These are phyloP conservation scores for Ormyrus thymus DNA, from an alignment of 2,888 invertebrate species.

Conservation along the genomic window DNA sequence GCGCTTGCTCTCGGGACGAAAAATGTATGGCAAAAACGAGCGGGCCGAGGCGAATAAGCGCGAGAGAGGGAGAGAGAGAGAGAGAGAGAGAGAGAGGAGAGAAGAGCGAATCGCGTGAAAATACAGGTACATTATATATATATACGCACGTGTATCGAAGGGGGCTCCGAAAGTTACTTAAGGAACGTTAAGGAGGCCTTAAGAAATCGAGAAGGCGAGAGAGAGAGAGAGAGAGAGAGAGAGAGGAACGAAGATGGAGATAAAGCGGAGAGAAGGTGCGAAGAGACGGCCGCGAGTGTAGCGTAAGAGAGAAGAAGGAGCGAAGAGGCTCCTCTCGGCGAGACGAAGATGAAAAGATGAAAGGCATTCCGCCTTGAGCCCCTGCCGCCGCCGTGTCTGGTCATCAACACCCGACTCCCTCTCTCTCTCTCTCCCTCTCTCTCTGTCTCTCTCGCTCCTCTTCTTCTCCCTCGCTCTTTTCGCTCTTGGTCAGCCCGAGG, in stretches of 20 bases:
- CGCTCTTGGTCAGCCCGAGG: conserved; percentile 50
- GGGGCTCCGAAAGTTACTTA: conserved; percentile 49
- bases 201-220: conserved; percentile 45
- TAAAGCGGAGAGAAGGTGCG: conserved; percentile 55
- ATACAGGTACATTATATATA: conserved; percentile 40
- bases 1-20: conserved; percentile 5
- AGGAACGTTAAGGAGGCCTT: conserved; percentile 54
- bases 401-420: conserved; percentile 68
- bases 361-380: conserved; percentile 71
- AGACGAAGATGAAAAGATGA: conserved; percentile 71
- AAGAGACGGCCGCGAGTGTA: not conserved
- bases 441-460: conserved; percentile 59
- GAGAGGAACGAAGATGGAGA: conserved; percentile 12
- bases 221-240: conserved; percentile 6
- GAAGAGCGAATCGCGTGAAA: conserved; percentile 36
- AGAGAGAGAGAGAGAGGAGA: conserved; percentile 1
- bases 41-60: not conserved
- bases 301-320: conserved; percentile 46
- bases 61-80: not conserved
- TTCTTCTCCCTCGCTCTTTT: conserved; percentile 55
- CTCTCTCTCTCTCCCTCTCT: conserved; percentile 57
- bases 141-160: conserved; percentile 18
- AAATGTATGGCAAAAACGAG: conserved; percentile 30
- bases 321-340: conserved; percentile 46
- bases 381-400: conserved; percentile 68